Conservation (phyloP, 2,113 vertebrate genomes). For the Leucopternis melanops region DNA sequence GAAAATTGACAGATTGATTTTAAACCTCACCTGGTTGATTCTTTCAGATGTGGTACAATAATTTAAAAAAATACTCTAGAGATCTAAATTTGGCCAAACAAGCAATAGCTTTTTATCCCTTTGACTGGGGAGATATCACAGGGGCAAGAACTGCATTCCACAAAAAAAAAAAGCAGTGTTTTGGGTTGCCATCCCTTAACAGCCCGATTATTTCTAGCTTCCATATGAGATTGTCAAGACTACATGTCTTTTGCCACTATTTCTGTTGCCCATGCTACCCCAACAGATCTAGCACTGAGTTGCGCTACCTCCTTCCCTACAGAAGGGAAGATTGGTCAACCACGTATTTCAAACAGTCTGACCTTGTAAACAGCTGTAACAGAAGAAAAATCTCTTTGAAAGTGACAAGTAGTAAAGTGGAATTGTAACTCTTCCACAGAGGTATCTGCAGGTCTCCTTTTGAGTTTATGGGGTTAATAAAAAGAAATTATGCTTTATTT, state of each 20-base stretch:
- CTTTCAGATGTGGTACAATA: neutral
- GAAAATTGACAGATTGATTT: neutral
- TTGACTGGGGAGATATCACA: neutral
- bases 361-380: neutral
- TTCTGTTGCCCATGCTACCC: accelerated
- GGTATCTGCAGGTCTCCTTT: neutral
- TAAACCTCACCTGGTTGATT: neutral
- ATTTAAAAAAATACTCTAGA: neutral
- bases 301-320: neutral
- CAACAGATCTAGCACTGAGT: neutral
- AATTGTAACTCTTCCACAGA: neutral
- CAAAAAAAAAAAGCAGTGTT: neutral
- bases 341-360: neutral
- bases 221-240: neutral
- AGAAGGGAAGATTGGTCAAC: neutral
- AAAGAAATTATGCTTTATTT: neutral
- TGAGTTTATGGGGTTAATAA: neutral
- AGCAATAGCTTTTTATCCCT: neutral
- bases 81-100: neutral
- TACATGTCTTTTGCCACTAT: neutral
- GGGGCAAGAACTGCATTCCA: neutral
- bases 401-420: neutral
- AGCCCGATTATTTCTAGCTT: neutral
- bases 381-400: neutral
- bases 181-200: neutral